Evolutionary conservation across 2,888 invertebrate genomes (phyloP).

Genomic region (Melieria picta): DNA sequence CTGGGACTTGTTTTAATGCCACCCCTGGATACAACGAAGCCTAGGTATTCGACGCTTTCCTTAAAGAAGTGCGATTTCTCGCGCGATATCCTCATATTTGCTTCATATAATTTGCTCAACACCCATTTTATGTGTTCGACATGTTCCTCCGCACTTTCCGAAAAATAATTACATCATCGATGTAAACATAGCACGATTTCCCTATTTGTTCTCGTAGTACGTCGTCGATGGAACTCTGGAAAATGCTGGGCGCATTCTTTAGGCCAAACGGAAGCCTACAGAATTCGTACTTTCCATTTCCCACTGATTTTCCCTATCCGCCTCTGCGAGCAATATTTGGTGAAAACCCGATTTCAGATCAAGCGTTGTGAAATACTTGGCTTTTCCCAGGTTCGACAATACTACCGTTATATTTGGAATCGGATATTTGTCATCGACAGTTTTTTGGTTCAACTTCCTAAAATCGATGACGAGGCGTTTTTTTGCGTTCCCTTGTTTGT

Average conservation of each 20-base stretch:
- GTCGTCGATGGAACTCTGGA: slow-evolving; percentile 34
- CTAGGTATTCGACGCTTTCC: slow-evolving; percentile 3
- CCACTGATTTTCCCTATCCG: slow-evolving; percentile 32
- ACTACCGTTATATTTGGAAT: slow-evolving; percentile 36
- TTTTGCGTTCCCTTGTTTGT: slow-evolving; percentile 28
- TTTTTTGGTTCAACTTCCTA: slow-evolving; percentile 32
- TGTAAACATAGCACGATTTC: slow-evolving; percentile 24
- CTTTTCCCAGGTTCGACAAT: slow-evolving; percentile 34
- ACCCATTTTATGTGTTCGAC: not conserved
- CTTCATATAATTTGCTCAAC: not conserved
- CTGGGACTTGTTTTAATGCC: slow-evolving; percentile 5
- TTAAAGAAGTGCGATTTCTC: slow-evolving; percentile 12
- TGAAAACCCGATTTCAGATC: slow-evolving; percentile 42
- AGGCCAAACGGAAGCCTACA: slow-evolving; percentile 5
- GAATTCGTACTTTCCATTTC: slow-evolving; percentile 10
- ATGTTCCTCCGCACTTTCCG: slow-evolving; percentile 3
- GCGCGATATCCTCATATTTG: slow-evolving; percentile 11
- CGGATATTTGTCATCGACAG: slow-evolving; percentile 42
- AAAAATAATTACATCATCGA: slow-evolving; percentile 21
- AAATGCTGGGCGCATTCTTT: slow-evolving; percentile 28
- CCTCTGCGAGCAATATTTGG: slow-evolving; percentile 36
- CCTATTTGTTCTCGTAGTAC: slow-evolving; percentile 26
- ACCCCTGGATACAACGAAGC: not conserved
- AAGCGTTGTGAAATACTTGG: slow-evolving; percentile 35
- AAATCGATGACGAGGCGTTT: slow-evolving; percentile 25